phyloP scores from a whole-genome alignment of 2,888 invertebrate species.

The Drosophila greeni region DNA sequence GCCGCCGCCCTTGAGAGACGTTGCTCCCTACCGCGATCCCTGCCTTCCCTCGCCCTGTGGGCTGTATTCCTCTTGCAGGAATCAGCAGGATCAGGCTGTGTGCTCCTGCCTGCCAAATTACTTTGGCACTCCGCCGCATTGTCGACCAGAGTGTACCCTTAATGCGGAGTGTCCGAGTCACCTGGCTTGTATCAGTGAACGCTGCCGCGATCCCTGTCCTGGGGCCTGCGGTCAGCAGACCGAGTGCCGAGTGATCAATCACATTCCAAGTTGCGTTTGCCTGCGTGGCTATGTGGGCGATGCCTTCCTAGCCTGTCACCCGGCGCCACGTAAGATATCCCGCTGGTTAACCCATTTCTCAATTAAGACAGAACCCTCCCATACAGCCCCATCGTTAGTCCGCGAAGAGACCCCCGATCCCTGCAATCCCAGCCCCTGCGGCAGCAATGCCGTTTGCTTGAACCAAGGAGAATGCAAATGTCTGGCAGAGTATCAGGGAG shows the following conservation, averaged over 20 bases:
- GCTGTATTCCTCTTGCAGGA: conserved; percentile 83
- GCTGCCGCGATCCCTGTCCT: conserved; percentile 89
- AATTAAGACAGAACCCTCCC: conserved; percentile 5
- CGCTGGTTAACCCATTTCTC: not conserved
- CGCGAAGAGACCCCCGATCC: conserved; percentile 80
- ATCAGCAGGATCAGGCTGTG: conserved; percentile 82
- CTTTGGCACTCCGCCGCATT: conserved; percentile 85
- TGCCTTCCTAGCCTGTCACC: conserved; percentile 82
- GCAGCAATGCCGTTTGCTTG: conserved; percentile 86
- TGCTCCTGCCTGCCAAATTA: conserved; percentile 84
- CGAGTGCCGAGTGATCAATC: conserved; percentile 84
- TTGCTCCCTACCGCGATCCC: conserved; percentile 79
- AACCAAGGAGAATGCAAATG: conserved; percentile 83
- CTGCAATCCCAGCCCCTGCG: conserved; percentile 87
- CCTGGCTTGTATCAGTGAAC: conserved; percentile 87
- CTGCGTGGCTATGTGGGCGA: conserved; percentile 85
- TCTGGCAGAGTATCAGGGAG: conserved; percentile 84
- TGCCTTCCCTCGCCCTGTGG: conserved; percentile 85
- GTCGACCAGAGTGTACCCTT: conserved; percentile 85
- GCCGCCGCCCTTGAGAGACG: conserved; percentile 55
- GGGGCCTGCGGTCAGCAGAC: conserved; percentile 86
- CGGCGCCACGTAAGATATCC: conserved; percentile 60
- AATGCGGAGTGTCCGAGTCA: conserved; percentile 88
- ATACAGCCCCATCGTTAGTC: conserved; percentile 52
- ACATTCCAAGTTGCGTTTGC: conserved; percentile 87